Percentiles rank a stretch among this genome's conserved stretches.
phyloP scores from a whole-genome alignment of 92 coral and sea anemone genomes.

The Palythoa heliodiscus region DNA sequence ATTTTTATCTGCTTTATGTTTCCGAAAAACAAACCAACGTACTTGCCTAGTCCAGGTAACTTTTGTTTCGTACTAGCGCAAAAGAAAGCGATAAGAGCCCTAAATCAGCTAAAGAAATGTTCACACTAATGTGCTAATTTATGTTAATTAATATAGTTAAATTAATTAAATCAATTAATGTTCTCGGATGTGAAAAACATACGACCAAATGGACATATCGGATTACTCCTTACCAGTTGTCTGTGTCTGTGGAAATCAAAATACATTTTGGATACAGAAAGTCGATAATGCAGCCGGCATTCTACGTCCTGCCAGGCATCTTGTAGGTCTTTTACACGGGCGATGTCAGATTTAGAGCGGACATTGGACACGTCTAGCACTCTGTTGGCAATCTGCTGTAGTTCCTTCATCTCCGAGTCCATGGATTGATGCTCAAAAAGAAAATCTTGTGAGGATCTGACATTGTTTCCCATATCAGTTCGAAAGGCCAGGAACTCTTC shows the following conservation, averaged over 20 bases:
- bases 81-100: too few species aligned
- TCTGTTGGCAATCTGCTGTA: conserved; percentile 56
- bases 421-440: conserved; percentile 80
- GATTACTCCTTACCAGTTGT: conserved; percentile 64
- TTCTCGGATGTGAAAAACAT: too few species aligned
- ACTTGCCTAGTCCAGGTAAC: too few species aligned
- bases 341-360: conserved; percentile 71
- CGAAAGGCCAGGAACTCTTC: conserved; percentile 77
- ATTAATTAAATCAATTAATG: too few species aligned
- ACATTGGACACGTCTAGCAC: conserved; percentile 64
- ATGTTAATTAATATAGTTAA: too few species aligned
- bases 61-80: too few species aligned
- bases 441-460: conserved; percentile 82
- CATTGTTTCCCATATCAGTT: conserved; percentile 82
- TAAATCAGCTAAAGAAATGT: too few species aligned
- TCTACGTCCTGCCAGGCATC: conserved; percentile 70
- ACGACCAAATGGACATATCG: not conserved
- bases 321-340: conserved; percentile 72
- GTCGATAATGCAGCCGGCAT: conserved; percentile 81
- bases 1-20: too few species aligned
- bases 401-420: conserved; percentile 78
- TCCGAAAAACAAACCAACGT: too few species aligned
- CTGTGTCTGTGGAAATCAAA: conserved; percentile 92
- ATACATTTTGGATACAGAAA: conserved; percentile 81
- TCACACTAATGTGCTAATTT: too few species aligned